Evolutionary conservation across 2,113 vertebrate genomes (phyloP).

Genomic region (Deroptyus accipitrinus): DNA sequence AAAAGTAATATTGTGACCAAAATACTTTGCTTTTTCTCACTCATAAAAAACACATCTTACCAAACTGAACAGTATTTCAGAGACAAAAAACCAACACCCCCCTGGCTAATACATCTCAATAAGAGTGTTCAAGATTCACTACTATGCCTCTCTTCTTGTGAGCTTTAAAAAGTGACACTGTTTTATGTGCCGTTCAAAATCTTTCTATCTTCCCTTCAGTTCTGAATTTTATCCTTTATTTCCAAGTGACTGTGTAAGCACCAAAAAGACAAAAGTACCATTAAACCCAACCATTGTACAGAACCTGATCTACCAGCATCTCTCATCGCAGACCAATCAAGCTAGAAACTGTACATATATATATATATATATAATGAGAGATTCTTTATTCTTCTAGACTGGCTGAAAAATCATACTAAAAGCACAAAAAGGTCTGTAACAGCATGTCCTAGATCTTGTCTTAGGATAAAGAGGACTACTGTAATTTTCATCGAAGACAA

Average conservation of each 20-base stretch:
- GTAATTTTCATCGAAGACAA: background rate
- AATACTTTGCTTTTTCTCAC: background rate
- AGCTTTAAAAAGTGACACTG: background rate
- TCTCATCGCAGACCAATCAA: background rate
- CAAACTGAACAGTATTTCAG: background rate
- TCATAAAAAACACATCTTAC: background rate
- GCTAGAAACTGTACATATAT: background rate
- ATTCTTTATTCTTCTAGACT: background rate
- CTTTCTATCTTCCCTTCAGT: background rate
- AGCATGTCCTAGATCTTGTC: constrained; percentile 23
- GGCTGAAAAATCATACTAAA: background rate
- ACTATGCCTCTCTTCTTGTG: background rate
- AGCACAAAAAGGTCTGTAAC: background rate
- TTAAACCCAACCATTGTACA: background rate
- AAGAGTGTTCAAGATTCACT: background rate
- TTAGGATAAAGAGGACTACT: constrained; percentile 41
- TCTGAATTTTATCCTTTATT: background rate
- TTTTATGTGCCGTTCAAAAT: background rate
- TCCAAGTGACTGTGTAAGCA: background rate
- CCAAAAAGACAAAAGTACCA: background rate
- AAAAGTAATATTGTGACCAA: background rate
- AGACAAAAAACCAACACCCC: background rate
- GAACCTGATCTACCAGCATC: background rate
- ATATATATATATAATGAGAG: background rate
- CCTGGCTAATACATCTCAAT: background rate